Base-by-base conservation (phyloP, 1,140 invertebrate genomes). In the Heliconius congener region DNA sequence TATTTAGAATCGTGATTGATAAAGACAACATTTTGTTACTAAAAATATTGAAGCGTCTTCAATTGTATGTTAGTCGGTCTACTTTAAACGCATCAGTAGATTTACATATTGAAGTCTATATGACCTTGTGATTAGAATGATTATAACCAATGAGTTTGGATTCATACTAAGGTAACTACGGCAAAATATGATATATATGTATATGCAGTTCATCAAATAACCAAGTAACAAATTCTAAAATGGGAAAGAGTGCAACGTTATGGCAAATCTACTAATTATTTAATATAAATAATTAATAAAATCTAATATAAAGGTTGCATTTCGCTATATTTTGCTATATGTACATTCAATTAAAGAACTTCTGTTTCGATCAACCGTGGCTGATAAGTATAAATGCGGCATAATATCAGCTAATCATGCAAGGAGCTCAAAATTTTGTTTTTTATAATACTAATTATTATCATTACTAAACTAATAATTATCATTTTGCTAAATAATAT, bases 151-250 rank as follows among this genome's bases (percentile, higher is more conserved):
- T 77, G 76, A 57, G 23, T 55, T 77, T 27, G 70, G 71, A 37
- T 72, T 77, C 46, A 77, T 23, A 55, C 30, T 55, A 72, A 52
- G 70, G 27, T 46, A 77, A 77, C 76, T 77, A 77, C 46, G 70
- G 76, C 46, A 71, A 66, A 16, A 27, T 42, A 55, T 77, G 76
- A 71, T 8, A 52, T 19, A 19, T 52, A 52, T 52, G 50, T 18
- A 52, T 52, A 52, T 18, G 50, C 18, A 52, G 16, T 46, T 52
- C 18, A 19, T 19, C 6, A 18, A 52, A 19, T 19, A 18, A 52
- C 18, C 18, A 52, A 52, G 50, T 18, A 19, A 52, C 50, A 52
- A 52, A 76, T 19, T 52, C 50, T 19, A 60, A 55, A 77, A 76
- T 76, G 66, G 1, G 39, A 42, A 66, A 66, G 27, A 46, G 30